phyloP scores from a whole-genome alignment of 2,797 vertebrate genomes.

The Characodon lateralis region DNA sequence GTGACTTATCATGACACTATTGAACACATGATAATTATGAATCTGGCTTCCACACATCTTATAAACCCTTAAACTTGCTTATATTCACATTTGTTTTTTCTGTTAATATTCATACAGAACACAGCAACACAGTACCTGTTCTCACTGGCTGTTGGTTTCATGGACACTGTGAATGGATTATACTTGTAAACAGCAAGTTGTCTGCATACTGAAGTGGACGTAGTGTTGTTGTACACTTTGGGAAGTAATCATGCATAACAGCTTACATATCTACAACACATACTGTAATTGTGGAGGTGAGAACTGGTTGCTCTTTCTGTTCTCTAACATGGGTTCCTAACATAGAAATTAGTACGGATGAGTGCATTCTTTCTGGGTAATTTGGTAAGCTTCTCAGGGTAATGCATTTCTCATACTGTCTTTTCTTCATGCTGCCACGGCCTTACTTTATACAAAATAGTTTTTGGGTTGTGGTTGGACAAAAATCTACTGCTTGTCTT shows the following conservation, averaged over 20 bases:
- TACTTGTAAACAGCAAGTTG: constrained; percentile 48
- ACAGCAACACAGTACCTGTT: not conserved
- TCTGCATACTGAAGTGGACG: constrained; percentile 52
- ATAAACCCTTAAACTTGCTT: constrained; percentile 7
- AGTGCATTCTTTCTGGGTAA: constrained; percentile 40
- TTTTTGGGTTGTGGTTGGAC: not conserved
- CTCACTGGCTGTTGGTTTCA: constrained; percentile 1
- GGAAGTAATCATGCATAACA: constrained; percentile 31
- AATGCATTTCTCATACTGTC: not conserved
- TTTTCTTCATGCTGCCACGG: not conserved
- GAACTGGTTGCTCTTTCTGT: constrained; percentile 37
- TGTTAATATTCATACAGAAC: not conserved
- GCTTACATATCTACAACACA: constrained; percentile 59
- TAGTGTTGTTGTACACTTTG: constrained; percentile 46
- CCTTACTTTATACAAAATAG: not conserved
- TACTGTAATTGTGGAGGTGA: constrained; percentile 59
- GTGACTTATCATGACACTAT: constrained; percentile 1
- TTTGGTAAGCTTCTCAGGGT: not conserved
- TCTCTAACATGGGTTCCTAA: constrained; percentile 39
- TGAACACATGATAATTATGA: constrained; percentile 1
- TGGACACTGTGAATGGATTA: constrained; percentile 48
- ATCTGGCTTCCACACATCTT: constrained; percentile 1
- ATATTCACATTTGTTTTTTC: not conserved
- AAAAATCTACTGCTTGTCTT: not conserved
- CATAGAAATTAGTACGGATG: constrained; percentile 45